These are phyloP conservation scores for Pyrrhosoma nymphula DNA, from an alignment of 2,888 invertebrate species.

Conservation along the genomic window DNA sequence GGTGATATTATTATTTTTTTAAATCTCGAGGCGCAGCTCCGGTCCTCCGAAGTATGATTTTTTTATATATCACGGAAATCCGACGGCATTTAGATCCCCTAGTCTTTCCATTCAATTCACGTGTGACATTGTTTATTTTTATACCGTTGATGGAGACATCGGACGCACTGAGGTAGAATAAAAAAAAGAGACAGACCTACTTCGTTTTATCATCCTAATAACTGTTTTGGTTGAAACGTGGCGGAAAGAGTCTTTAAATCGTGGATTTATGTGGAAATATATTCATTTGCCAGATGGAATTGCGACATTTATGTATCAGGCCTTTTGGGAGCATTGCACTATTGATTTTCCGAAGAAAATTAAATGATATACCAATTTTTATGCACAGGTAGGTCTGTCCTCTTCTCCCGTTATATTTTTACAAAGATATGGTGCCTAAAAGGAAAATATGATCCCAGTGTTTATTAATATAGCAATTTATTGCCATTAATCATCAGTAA, in stretches of 20 bases:
- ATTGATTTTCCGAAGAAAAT: too few relatives aligned
- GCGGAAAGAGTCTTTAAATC: background rate
- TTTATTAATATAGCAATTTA: too few relatives aligned
- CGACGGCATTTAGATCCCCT: background rate
- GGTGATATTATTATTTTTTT: background rate
- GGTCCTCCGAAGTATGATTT: background rate
- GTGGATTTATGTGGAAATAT: too few relatives aligned
- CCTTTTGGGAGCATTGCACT: too few relatives aligned
- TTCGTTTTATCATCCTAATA: background rate
- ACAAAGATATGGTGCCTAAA: too few relatives aligned
- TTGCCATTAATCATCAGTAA: too few relatives aligned
- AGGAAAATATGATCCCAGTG: too few relatives aligned
- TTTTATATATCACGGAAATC: background rate
- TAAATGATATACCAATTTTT: too few relatives aligned
- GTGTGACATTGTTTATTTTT: background rate
- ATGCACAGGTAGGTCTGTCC: too few relatives aligned
- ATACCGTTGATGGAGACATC: background rate
- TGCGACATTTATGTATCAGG: too few relatives aligned
- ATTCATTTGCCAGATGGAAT: too few relatives aligned
- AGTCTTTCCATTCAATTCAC: background rate
- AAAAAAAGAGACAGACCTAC: background rate
- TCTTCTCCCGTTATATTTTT: too few relatives aligned
- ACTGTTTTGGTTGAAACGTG: background rate
- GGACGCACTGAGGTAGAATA: background rate
- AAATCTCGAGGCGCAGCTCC: background rate